Conservation (phyloP, 2,113 vertebrate genomes). For the Nerophis lumbriciformis region DNA sequence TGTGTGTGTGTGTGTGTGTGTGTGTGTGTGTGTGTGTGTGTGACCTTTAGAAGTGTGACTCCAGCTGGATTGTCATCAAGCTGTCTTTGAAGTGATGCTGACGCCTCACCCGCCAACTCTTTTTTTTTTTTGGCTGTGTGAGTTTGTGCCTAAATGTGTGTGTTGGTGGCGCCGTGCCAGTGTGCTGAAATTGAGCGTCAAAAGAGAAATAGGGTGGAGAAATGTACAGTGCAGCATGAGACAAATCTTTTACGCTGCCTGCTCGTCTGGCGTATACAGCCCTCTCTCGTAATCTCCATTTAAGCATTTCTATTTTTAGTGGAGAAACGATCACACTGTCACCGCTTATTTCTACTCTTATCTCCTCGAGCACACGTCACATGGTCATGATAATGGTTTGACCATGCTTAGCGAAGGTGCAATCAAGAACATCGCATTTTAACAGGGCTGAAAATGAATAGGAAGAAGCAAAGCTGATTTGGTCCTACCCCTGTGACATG, state of each 20-base stretch:
- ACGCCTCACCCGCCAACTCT: slow-evolving; percentile 47
- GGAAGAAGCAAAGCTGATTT: no score
- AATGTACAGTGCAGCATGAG: slow-evolving; percentile 31
- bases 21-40: neutral
- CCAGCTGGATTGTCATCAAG: slow-evolving; percentile 63
- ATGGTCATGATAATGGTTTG: neutral
- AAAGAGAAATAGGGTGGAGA: slow-evolving; percentile 22
- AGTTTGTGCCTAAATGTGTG: slow-evolving; percentile 13
- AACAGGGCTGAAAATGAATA: no score
- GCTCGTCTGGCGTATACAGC: slow-evolving; percentile 33
- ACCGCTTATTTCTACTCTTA: slow-evolving; percentile 31
- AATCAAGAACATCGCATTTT: no score
- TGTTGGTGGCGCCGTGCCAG: slow-evolving; percentile 8
- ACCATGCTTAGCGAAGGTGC: neutral
- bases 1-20: slow-evolving; percentile 11
- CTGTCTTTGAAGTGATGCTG: slow-evolving; percentile 59
- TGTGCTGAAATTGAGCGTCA: slow-evolving; percentile 17
- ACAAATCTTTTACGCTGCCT: slow-evolving; percentile 38
- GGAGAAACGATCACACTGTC: slow-evolving; percentile 28
- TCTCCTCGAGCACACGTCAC: slow-evolving; percentile 13
- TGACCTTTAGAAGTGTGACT: slow-evolving; percentile 71
- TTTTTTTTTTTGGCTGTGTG: slow-evolving; percentile 10
- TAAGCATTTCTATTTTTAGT: slow-evolving; percentile 57
- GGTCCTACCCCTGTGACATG: no score
- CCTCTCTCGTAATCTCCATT: slow-evolving; percentile 43